Base-by-base conservation (phyloP, 2,797 vertebrate species). In the Chlorospingus flavigularis region DNA sequence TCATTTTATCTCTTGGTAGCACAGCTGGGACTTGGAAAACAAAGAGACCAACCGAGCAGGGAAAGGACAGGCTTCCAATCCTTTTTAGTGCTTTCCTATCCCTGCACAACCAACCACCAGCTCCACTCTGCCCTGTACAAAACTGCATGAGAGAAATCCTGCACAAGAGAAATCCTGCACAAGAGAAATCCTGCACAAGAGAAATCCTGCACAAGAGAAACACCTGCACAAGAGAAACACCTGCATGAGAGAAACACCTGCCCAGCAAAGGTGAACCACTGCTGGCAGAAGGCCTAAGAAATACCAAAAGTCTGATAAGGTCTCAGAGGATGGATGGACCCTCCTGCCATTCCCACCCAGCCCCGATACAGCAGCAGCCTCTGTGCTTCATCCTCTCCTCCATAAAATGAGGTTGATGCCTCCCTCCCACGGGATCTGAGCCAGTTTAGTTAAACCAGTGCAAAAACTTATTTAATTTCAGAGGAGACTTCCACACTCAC, bases 251-350 rank as follows among this genome's bases (percentile, higher is more conserved):
- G 50, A 51, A 51, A 51, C 28, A n/a, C 53, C 53, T 54, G 31
- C 26, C 39, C 33, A 13, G 7, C n/a, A 15, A 39, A 72, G 33
- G 47, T 5, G 2, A 0, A 20, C 2, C 2, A 1, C 9, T 2
- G 9, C 40, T 20, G 9, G 40, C 57, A 71, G 54, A 19, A 60
- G 51, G 40, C 31, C 39, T 9, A 7, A n/a, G 86, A 53, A 53
- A 53, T 8, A 19, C 28, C 50, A 53, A 53, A 42, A 40, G 1
- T n/a, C 37, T 62, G 37, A 15, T 12, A 33, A 54, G 0, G 0
- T 23, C n/a, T 30, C 57, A 2, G 25, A 6, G 80, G 30, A 50
- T 9, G 24, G 84, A 58, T 0, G 30, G 58, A 50, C 8, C 43
- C 66, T n/a, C 31, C 39, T 5, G 54, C 4, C 91, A 81, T 47